Evolutionary conservation across 2,113 vertebrate genomes (phyloP), one percentile per base, ranked within the genome.

Genomic region (Pachycephala philippinensis): DNA sequence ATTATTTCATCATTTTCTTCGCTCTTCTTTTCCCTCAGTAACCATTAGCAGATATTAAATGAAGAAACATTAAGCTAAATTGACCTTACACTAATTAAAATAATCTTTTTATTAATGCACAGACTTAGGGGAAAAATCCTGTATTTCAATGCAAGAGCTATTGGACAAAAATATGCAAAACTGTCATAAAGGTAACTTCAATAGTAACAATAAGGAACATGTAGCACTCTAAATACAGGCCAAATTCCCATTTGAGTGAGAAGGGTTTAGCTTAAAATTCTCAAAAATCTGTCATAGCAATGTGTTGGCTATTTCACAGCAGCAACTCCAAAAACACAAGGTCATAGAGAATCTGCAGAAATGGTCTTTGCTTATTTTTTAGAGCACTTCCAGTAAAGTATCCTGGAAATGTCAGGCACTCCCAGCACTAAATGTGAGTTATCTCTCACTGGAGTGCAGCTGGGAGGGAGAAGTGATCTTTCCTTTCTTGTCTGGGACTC

Each of bases 11-110:
- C 42, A 42, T 63, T 84, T 93, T 54, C 45, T 31, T 75, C 24
- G 14, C 45, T 57, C 13, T 18, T 27, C 53, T 24, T 44, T 10
- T 23, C 9, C 50, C 22, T 10, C 52, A 84, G 19, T 70, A 84
- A 91, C 39, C 66, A 77, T 56, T 33, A 86, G 21, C n/a, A 87
- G 68, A 22, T 17, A 57, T 23, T 77, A 39, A 59, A 15, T 18
- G 22, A 90, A 50, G 64, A 69, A 94, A 33, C 64, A 63, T 74
- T 78, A 81, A 89, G 49, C 20, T 84, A 89, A 89, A n/a, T 60
- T 78, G 42, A 91, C 70, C 87, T 84, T 59, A 15, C 4, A 52
- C 40, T 93, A 82, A 91, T 87, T 93, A 91, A 93, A 91, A 63
- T 76, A 59, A 71, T n/a, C 7, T 31, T 72, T 90, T 91, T 56